Evolutionary conservation across 2,888 invertebrate species (phyloP).

Genomic region (Glomeris marginata): DNA sequence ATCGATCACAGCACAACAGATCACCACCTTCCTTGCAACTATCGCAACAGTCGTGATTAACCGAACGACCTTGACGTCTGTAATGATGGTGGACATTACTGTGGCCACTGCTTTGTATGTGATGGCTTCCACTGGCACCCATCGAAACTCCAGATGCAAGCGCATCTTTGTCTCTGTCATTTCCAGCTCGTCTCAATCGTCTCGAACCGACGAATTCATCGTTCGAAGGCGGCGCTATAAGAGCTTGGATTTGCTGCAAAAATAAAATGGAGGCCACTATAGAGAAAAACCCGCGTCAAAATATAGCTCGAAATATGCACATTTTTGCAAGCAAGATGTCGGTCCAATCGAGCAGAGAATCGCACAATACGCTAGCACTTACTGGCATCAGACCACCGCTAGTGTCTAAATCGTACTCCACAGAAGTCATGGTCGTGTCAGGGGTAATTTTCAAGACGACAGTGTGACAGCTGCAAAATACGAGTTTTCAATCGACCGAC

Average conservation of each 20-base stretch:
- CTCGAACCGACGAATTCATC: conserved; percentile 36
- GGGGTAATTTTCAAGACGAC: no score
- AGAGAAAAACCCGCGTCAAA: background rate
- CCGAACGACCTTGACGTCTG: conserved; percentile 26
- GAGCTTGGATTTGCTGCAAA: conserved; percentile 64
- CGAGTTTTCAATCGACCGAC: no score
- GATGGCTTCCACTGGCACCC: conserved; percentile 64
- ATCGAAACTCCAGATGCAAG: conserved; percentile 66
- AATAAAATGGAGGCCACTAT: conserved; percentile 6
- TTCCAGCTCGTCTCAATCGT: conserved; percentile 37
- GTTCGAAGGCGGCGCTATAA: conserved; percentile 74
- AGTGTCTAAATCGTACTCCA: conserved; percentile 60
- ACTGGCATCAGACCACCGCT: conserved; percentile 78
- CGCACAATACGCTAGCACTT: conserved; percentile 35
- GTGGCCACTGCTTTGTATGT: conserved; percentile 14
- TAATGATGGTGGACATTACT: conserved; percentile 12
- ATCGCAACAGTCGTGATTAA: conserved; percentile 82
- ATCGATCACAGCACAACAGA: conserved; percentile 86
- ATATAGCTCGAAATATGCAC: background rate
- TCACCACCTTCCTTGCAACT: conserved; percentile 90
- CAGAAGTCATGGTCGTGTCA: conserved; percentile 40
- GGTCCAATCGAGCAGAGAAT: no score
- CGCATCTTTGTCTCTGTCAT: conserved; percentile 35
- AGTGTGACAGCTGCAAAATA: background rate
- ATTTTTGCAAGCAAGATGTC: background rate